A percentile compares a stretch with the other conserved stretches of the same genome.
Conservation (phyloP, 2,113 vertebrate genomes). For the Antigone vipio region DNA sequence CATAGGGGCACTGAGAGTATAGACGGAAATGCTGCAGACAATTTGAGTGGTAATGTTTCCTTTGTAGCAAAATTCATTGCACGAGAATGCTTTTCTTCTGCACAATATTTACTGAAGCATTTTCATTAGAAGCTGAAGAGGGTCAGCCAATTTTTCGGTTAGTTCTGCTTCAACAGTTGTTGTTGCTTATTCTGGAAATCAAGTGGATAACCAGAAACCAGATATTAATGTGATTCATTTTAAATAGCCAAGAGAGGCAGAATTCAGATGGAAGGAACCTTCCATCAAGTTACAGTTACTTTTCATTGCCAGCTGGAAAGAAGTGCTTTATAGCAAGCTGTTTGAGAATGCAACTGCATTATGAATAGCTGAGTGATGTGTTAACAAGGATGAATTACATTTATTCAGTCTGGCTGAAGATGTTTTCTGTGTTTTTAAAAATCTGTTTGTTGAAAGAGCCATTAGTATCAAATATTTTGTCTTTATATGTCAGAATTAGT, state of each 20-base stretch:
- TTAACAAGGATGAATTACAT: not conserved
- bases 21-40: not conserved
- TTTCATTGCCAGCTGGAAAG: not conserved
- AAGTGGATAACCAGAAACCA: not conserved
- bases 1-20: not conserved
- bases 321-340: not conserved
- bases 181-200: not conserved
- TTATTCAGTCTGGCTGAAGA: not conserved
- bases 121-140: not conserved
- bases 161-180: not conserved
- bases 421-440: not conserved
- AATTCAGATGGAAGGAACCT: not conserved
- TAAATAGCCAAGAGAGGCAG: not conserved
- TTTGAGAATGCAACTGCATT: not conserved
- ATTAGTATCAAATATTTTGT: not conserved
- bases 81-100: not conserved
- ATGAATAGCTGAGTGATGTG: not conserved
- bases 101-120: not conserved
- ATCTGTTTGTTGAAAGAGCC: not conserved
- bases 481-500: not conserved
- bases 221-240: conserved; percentile 29
- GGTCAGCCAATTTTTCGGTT: not conserved
- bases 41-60: not conserved
- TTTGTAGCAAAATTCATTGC: not conserved
- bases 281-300: not conserved